Evolutionary conservation across 2,888 invertebrate species (phyloP), one percentile per base, ranked within the genome.

Genomic region (Melanargia galathea): DNA sequence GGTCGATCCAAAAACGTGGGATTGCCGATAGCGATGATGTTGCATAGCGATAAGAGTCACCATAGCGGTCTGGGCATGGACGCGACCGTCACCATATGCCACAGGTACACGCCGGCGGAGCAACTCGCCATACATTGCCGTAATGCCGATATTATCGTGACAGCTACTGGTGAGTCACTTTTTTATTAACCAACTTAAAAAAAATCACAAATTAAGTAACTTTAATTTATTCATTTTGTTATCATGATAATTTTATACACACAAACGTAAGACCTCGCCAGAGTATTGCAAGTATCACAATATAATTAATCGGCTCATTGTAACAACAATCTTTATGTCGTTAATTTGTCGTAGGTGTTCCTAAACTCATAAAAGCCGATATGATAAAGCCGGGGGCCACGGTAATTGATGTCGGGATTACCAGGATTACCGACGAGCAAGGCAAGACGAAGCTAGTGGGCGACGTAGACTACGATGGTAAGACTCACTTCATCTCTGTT

Each of bases 1-100:
- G 98, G 98, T 1, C 92, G 98, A 60, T 98, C 98, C 0, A 98
- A 98, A 83, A 97, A 98, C 84, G 97, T 98, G 22, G 97, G 98
- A 0, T 93, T 98, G 90, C 98, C 98, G 0, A 95, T 97, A 64
- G 96, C 97, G 0, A 93, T 98, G 92, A 88, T 97, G 74, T 84
- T 98, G 57, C 96, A 96, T 79, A 94, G 96, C 2, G 96, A 97
- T 85, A 93, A 93, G 35, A 83, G 83, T 5, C 93, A 94, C 77
- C 95, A 96, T 78, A 94, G 93, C 49, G 86, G 89, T 0, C 87
- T 93, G 51, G 96, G 95, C 0, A 91, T 96, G 90, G 97, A 98
- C 78, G 96, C 97, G 16, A 98, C 97, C 0, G 97, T 97, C 0
- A 97, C 97, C 1, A 94, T 98, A 67, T 98, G 98, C 77, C 98